Evolutionary conservation across 2,113 vertebrate species (phyloP), one percentile per base, ranked within the genome.

Genomic region (Myrmophylax atrothorax): DNA sequence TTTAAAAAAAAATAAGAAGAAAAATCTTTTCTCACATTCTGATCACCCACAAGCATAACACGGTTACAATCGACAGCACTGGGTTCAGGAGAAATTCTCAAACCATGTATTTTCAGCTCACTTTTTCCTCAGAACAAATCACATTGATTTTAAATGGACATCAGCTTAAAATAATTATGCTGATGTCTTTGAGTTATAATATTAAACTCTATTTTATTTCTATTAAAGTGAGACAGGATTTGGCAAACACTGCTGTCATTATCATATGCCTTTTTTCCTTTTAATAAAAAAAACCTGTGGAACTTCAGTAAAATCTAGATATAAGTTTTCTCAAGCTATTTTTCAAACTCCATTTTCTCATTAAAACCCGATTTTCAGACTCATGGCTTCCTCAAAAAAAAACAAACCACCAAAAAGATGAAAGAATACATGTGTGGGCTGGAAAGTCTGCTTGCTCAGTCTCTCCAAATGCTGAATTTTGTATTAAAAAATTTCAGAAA

Each of bases 81-180:
- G 24, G 40, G 86, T 66, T 70, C 53, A 64, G 86, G 58, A 37
- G 75, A 74, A 89, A 89, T 60, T 60, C n/a, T 93, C 63, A 64
- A 84, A 90, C 26, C 55, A 49, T 81, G 70, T 79, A 93, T 63
- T 91, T 93, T 76, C 49, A 38, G 46, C 35, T 52, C 59, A 56
- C 63, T 37, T 95, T 77, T 87, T 52, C n/a, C 37, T 60, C 28
- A 46, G 24, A 64, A 67, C 6, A 80, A 59, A 70, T 75, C 47
- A 90, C 66, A 49, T 26, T 82, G 38, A 76, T 66, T 92, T 91
- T 64, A 91, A 96, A 83, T 47, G 62, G 49, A 74, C 53, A 88
- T 44, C 50, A 78, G 46, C 37, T 58, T 74, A 60, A 95, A 94
- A 49, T 37, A 87, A 88, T 75, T 77, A 59, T 7, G 5, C 5